Percentiles rank a stretch among this genome's conserved stretches.
These are phyloP conservation scores for Mus pahari DNA, from an alignment of 2,113 vertebrate species.

Conservation along the genomic window DNA sequence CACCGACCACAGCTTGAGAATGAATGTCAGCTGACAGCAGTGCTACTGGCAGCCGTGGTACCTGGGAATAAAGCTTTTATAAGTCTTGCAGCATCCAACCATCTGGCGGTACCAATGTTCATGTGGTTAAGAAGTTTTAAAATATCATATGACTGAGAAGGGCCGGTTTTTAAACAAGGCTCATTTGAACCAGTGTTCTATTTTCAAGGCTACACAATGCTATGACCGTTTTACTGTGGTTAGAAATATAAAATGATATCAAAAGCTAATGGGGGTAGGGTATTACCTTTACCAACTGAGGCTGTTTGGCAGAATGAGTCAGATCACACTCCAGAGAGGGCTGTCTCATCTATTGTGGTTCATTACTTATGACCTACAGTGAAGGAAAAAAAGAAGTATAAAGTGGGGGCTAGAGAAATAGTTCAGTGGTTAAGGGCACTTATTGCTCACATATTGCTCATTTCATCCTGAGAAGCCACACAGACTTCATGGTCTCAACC, in stretches of 20 bases:
- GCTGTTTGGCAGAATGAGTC: neutral
- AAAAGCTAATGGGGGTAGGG: neutral
- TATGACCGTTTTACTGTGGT: conserved; percentile 53
- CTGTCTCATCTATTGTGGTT: neutral
- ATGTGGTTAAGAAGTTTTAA: conserved; percentile 51
- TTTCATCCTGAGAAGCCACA: too few species aligned
- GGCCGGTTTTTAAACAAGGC: conserved; percentile 40
- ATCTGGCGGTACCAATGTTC: neutral
- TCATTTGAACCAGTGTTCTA: conserved; percentile 57
- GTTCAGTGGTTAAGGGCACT: neutral
- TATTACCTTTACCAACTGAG: neutral
- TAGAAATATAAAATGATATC: conserved; percentile 56
- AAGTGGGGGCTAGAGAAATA: neutral
- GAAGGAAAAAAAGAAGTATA: neutral
- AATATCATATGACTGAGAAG: conserved; percentile 28
- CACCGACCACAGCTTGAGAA: neutral
- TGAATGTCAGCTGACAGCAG: neutral
- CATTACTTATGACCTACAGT: neutral
- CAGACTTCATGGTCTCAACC: too few species aligned
- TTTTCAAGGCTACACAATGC: conserved; percentile 50
- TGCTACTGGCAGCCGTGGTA: rapidly evolving
- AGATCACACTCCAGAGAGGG: neutral
- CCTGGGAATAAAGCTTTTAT: neutral
- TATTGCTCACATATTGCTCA: neutral
- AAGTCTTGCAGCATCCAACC: neutral